Conservation (phyloP, 2,797 vertebrate genomes). For the Falco cherrug region DNA sequence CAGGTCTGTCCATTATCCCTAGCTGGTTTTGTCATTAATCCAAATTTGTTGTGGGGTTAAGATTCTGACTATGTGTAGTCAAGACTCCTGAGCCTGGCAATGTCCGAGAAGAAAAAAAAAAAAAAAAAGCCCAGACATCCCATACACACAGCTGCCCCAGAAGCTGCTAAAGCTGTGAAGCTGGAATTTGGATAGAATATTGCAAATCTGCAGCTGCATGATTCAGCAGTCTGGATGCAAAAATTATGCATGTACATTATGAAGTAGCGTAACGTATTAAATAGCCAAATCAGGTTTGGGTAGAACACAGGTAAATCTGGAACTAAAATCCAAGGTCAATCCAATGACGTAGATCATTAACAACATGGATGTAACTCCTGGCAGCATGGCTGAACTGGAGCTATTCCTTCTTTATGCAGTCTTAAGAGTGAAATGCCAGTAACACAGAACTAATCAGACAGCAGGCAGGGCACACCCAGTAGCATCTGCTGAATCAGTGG, state of each 20-base stretch:
- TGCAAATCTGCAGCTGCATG: not conserved
- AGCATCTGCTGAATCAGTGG: not conserved
- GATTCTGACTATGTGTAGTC: conserved; percentile 43
- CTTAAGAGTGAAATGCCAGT: not conserved
- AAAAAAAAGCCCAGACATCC: too few relatives aligned
- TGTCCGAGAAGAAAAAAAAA: not conserved
- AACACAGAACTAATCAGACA: not conserved
- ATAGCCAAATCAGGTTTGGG: not conserved
- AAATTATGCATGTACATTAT: not conserved
- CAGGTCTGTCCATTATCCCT: not conserved
- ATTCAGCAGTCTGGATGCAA: conserved; percentile 51
- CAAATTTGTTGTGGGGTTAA: not conserved
- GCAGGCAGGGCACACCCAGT: conserved; percentile 50
- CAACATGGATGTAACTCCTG: not conserved
- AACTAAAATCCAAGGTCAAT: conserved; percentile 35
- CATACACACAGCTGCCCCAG: not conserved
- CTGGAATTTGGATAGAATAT: not conserved
- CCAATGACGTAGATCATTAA: not conserved
- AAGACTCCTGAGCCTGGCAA: conserved; percentile 11
- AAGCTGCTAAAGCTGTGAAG: not conserved
- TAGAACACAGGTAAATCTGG: not conserved
- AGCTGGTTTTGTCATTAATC: not conserved
- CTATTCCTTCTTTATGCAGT: conserved; percentile 3
- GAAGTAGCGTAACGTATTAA: not conserved
- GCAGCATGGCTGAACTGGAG: not conserved